Base-by-base conservation (phyloP, 64 coral and sea anemone genomes). In the Dendronephthya gigantea region DNA sequence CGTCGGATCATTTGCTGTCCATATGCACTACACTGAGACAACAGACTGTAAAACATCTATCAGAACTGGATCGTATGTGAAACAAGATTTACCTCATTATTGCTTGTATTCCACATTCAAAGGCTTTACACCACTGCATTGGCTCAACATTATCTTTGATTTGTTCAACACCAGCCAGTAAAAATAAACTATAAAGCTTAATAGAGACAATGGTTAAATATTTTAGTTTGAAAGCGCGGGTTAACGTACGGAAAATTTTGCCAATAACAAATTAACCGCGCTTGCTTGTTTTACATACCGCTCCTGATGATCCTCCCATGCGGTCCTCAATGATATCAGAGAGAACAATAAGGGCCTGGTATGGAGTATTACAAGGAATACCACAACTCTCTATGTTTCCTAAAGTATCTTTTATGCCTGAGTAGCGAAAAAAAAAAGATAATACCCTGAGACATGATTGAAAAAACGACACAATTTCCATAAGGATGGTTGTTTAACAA, bases 271-370 rank as follows among this genome's bases (percentile, higher is more conserved):
- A 30, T 66, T n/a, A 22, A 30, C 19, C 6, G 29, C n/a, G 58
- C 29, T n/a, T n/a, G 17, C 6, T 62, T 23, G 8, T 35, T 19
- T 7, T 36, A 85, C 95, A 88, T 19, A 98, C 95, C 81, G 89
- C 95, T 45, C 95, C 95, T 33, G 95, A 98, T 51, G 86, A 91
- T 15, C 95, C 95, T 58, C 95, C 95, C 91, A 93, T 93, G 40
- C 88, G 49, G 19, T 98, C 90, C 68, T 98, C 92, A 7, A 93
- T 70, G 39, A 98, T 58, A 83, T 75, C 87, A 1, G 92, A 89
- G 17, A 98, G n/a, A 14, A 82, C 49, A 16, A 98, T 16, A 40
- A 98, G 30, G n/a, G 90, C 47, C 4, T 91, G 35, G 19, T 93
- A 82, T 11, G 91, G 89, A 72, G 34, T 84, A 86, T 98, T 93